Conservation (phyloP, 2,888 invertebrate genomes). For the Phengaris arion region DNA sequence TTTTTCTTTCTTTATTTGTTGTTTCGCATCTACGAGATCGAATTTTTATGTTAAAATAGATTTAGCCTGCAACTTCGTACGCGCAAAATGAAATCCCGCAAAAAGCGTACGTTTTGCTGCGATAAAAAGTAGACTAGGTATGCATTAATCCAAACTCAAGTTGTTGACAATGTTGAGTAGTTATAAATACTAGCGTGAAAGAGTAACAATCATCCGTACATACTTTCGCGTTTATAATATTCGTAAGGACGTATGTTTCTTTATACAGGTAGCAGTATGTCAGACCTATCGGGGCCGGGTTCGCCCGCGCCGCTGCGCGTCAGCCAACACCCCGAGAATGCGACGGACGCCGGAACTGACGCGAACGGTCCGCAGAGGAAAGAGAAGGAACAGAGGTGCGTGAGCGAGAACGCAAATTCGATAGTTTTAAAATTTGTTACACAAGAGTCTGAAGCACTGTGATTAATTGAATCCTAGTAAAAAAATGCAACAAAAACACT, state of each 20-base stretch:
- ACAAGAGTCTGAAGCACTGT: neutral
- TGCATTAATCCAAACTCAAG: too few species aligned
- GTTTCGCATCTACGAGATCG: too few species aligned
- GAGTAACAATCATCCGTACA: too few species aligned
- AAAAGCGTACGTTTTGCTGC: too few species aligned
- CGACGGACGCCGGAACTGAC: neutral
- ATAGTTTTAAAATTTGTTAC: neutral
- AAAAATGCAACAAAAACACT: too few species aligned
- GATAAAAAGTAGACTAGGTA: too few species aligned
- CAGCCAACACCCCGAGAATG: conserved; percentile 33
- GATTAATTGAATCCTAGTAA: neutral
- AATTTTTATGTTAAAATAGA: too few species aligned
- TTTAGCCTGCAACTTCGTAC: too few species aligned
- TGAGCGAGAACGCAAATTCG: neutral
- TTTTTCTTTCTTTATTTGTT: neutral
- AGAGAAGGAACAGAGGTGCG: conserved; percentile 49
- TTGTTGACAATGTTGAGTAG: too few species aligned
- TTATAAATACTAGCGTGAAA: too few species aligned
- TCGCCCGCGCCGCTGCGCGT: conserved; percentile 73
- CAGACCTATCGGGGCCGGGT: conserved; percentile 84
- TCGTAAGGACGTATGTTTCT: neutral
- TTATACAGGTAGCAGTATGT: conserved; percentile 85
- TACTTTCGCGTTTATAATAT: neutral
- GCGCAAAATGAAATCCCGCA: too few species aligned
- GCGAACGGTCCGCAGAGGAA: neutral